Percentiles rank a stretch among this genome's conserved stretches.
Evolutionary conservation across 2,797 vertebrate genomes (phyloP).

Genomic region (Phrynocephalus vlangalii): DNA sequence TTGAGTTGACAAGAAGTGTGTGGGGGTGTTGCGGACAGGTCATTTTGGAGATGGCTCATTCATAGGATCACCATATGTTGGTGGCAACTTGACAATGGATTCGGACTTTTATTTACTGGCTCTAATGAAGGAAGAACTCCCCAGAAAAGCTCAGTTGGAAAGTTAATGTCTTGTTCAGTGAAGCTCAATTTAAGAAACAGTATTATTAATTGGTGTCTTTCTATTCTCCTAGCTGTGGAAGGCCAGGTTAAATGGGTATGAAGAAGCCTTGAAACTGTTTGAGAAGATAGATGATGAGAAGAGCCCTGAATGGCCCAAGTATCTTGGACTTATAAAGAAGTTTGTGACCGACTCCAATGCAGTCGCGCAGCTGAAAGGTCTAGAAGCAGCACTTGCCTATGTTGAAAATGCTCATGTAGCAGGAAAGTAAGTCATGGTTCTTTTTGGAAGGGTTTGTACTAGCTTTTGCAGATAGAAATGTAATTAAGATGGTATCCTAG

Average conservation of each 20-base stretch:
- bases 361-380: conserved; percentile 95
- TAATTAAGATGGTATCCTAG: neutral
- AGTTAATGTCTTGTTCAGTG: neutral
- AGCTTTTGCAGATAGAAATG: neutral
- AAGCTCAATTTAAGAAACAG: neutral
- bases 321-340: conserved; percentile 93
- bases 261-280: conserved; percentile 95
- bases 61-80: too few relatives aligned
- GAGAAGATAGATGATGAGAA: conserved; percentile 94
- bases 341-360: conserved; percentile 98
- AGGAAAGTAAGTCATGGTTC: conserved; percentile 87
- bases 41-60: too few relatives aligned
- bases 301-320: conserved; percentile 97
- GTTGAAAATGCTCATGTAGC: conserved; percentile 93
- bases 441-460: neutral
- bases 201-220: conserved; percentile 36
- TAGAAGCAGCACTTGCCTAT: conserved; percentile 92
- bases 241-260: conserved; percentile 94
- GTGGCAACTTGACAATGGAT: too few relatives aligned
- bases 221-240: conserved; percentile 88
- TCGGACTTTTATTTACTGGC: neutral
- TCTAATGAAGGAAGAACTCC: neutral
- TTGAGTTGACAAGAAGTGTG: too few relatives aligned
- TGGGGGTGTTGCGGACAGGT: too few relatives aligned
- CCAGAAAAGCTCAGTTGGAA: neutral